Evolutionary conservation across 2,888 invertebrate genomes (phyloP).

Genomic region (Drosophila peninsularis): DNA sequence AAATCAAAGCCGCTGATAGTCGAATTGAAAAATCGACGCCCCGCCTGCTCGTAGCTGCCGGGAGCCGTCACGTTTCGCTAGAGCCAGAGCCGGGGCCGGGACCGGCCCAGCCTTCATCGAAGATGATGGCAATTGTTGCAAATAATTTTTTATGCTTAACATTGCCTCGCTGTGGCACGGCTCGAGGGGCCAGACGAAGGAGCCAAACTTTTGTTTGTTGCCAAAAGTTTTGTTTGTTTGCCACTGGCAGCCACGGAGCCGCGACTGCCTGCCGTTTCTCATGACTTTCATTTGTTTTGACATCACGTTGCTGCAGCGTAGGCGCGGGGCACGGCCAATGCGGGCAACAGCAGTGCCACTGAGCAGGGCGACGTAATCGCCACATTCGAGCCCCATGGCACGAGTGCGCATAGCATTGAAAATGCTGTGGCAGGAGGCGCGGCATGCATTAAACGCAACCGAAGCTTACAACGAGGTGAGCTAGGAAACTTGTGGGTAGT

Average conservation of each 20-base stretch:
- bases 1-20: slow-evolving; percentile 67
- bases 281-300: slow-evolving; percentile 77
- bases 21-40: slow-evolving; percentile 68
- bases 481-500: neutral
- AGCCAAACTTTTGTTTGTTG: slow-evolving; percentile 73
- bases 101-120: slow-evolving; percentile 29
- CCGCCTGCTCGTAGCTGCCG: slow-evolving; percentile 45
- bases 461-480: slow-evolving; percentile 29
- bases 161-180: slow-evolving; percentile 41
- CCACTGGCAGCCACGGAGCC: slow-evolving; percentile 51
- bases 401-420: slow-evolving; percentile 45
- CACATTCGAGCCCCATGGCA: slow-evolving; percentile 59
- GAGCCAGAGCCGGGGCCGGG: slow-evolving; percentile 10
- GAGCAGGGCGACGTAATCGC: slow-evolving; percentile 45
- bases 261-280: slow-evolving; percentile 60
- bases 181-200: slow-evolving; percentile 11
- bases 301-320: slow-evolving; percentile 69
- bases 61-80: slow-evolving; percentile 67
- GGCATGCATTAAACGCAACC: slow-evolving; percentile 54
- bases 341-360: slow-evolving; percentile 7
- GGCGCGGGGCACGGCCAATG: slow-evolving; percentile 1
- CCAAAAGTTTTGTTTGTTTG: slow-evolving; percentile 74
- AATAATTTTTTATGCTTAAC: slow-evolving; percentile 75
- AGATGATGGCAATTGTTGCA: slow-evolving; percentile 78
- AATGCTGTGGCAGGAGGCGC: slow-evolving; percentile 18